phyloP scores from a whole-genome alignment of 2,113 vertebrate genomes.

The Pelmatolapia mariae region DNA sequence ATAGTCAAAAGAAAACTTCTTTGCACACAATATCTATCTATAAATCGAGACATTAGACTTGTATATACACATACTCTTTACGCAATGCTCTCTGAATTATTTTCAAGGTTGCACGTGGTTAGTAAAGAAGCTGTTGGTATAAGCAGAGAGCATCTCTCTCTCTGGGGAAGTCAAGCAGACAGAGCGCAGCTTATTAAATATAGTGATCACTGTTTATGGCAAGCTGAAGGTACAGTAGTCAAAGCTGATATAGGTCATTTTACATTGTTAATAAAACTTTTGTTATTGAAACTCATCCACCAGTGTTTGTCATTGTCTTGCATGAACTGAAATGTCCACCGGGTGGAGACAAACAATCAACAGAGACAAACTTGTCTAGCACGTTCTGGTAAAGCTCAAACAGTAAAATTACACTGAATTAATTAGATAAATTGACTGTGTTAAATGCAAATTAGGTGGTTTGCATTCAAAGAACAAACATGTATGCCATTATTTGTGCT shows the following conservation, averaged over 20 bases:
- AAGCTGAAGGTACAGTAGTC: constrained; percentile 79
- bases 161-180: constrained; percentile 24
- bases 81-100: constrained; percentile 56
- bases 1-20: constrained; percentile 55
- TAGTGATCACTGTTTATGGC: constrained; percentile 79
- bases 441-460: background rate
- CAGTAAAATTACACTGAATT: background rate
- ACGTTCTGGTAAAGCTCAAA: background rate
- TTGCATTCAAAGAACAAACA: background rate
- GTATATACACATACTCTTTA: constrained; percentile 67
- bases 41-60: constrained; percentile 59
- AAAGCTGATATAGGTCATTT: constrained; percentile 79
- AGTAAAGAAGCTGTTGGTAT: constrained; percentile 19
- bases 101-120: constrained; percentile 47
- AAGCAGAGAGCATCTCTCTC: constrained; percentile 17
- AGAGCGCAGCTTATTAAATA: constrained; percentile 64
- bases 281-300: constrained; percentile 77
- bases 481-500: background rate
- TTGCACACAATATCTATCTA: constrained; percentile 72
- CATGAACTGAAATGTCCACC: constrained; percentile 7
- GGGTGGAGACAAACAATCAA: constrained; percentile 27
- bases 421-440: background rate
- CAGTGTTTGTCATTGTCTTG: background rate
- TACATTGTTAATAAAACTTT: constrained; percentile 94
- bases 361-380: background rate